These are phyloP conservation scores for Diprion similis DNA, from an alignment of 1,140 invertebrate species.

Conservation along the genomic window DNA sequence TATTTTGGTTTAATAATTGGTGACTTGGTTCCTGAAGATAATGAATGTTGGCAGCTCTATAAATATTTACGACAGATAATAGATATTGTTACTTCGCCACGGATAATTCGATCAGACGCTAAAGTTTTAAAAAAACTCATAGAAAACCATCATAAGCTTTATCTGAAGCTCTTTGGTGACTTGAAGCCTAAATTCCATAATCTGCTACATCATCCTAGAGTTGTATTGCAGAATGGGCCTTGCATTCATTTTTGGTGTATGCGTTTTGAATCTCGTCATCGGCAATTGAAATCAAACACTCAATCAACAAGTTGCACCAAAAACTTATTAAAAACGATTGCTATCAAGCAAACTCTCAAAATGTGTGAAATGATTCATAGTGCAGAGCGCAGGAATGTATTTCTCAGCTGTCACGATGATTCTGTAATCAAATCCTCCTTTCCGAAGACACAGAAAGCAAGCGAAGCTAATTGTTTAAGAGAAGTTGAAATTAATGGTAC, in stretches of 20 bases:
- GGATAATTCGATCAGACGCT: constrained; percentile 14
- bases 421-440: background rate
- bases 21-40: constrained; percentile 34
- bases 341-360: constrained; percentile 13
- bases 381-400: background rate
- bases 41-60: constrained; percentile 38
- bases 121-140: constrained; percentile 11
- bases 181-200: constrained; percentile 20
- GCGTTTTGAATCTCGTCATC: constrained; percentile 19
- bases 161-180: constrained; percentile 19
- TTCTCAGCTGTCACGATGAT: background rate
- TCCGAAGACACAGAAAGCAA: background rate
- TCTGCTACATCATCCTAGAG: constrained; percentile 16
- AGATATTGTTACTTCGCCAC: constrained; percentile 18
- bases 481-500: constrained; percentile 6
- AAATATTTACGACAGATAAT: constrained; percentile 30
- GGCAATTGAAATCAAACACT: background rate
- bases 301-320: constrained; percentile 11
- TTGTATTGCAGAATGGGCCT: constrained; percentile 11
- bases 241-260: constrained; percentile 11
- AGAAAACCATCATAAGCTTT: constrained; percentile 10
- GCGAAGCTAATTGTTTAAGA: background rate
- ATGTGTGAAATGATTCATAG: constrained; percentile 9
- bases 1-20: constrained; percentile 36
- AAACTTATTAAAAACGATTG: constrained; percentile 19